Conservation (phyloP, 64 coral and sea anemone species). For the Platygyra sinensis region DNA sequence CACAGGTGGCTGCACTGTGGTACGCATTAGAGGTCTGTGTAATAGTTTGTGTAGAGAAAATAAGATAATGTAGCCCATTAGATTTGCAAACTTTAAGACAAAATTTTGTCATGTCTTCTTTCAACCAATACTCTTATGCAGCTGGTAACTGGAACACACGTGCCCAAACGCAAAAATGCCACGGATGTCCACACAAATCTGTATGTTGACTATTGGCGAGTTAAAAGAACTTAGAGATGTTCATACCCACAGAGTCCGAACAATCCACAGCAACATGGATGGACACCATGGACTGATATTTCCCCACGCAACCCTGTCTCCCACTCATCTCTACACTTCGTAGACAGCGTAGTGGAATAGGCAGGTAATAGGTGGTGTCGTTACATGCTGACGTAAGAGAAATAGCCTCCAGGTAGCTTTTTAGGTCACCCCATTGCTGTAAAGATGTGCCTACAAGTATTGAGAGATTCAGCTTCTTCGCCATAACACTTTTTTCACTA, state of each 20-base stretch:
- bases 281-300: conserved; percentile 8
- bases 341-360: conserved; percentile 65
- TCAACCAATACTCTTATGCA: too few relatives aligned
- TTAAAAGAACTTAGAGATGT: too few relatives aligned
- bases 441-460: conserved; percentile 50
- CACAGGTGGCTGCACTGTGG: too few relatives aligned
- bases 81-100: too few relatives aligned
- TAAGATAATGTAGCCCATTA: too few relatives aligned
- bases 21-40: too few relatives aligned
- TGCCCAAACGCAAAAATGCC: too few relatives aligned
- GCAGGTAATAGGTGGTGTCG: conserved; percentile 80
- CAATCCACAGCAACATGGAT: conserved; percentile 63
- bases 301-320: conserved; percentile 57
- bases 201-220: too few relatives aligned
- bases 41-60: too few relatives aligned
- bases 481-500: neutral
- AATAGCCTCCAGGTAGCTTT: conserved; percentile 82
- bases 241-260: conserved; percentile 60
- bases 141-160: too few relatives aligned
- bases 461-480: neutral
- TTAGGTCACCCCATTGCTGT: conserved; percentile 60
- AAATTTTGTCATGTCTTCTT: too few relatives aligned
- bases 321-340: conserved; percentile 80
- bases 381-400: conserved; percentile 24
- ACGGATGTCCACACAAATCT: too few relatives aligned